These are phyloP conservation scores for Harpagifer antarcticus DNA, from an alignment of 2,797 vertebrate genomes.

Conservation along the genomic window DNA sequence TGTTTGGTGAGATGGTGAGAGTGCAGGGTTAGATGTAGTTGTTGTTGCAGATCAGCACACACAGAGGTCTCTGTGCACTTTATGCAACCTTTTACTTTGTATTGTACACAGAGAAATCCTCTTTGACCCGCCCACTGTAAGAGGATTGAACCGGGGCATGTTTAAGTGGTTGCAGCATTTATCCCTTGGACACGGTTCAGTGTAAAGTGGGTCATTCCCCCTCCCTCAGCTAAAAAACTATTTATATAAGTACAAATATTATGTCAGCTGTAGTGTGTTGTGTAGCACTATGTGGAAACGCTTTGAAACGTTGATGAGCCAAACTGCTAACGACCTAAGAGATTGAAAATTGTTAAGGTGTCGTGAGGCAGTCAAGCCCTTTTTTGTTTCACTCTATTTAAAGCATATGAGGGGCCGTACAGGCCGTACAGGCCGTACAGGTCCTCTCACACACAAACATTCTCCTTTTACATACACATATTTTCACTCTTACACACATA, in stretches of 20 bases:
- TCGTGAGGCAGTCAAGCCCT: no score
- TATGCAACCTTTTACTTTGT: slow-evolving; percentile 49
- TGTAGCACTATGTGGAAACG: not conserved
- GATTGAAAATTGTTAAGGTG: no score
- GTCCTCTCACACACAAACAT: no score
- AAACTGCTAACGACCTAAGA: not conserved
- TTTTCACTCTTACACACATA: no score
- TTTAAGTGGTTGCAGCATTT: slow-evolving; percentile 34
- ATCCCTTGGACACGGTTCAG: slow-evolving; percentile 21
- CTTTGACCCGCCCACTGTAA: slow-evolving; percentile 32
- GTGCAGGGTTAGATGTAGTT: not conserved
- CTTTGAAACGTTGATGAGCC: not conserved
- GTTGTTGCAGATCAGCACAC: slow-evolving; percentile 8
- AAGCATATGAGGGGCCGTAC: no score
- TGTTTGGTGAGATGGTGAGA: not conserved
- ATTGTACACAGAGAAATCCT: slow-evolving; percentile 55
- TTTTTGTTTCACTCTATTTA: no score
- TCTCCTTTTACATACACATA: no score
- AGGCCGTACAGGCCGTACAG: no score
- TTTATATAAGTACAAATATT: not conserved
- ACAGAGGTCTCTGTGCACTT: not conserved
- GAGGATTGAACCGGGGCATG: slow-evolving; percentile 13
- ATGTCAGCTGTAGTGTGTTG: not conserved
- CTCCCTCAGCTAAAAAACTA: slow-evolving; percentile 10
- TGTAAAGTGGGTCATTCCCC: slow-evolving; percentile 34